Evolutionary conservation across 2,113 vertebrate genomes (phyloP), one percentile per base, ranked within the genome.

Genomic region (Anoura caudifer): DNA sequence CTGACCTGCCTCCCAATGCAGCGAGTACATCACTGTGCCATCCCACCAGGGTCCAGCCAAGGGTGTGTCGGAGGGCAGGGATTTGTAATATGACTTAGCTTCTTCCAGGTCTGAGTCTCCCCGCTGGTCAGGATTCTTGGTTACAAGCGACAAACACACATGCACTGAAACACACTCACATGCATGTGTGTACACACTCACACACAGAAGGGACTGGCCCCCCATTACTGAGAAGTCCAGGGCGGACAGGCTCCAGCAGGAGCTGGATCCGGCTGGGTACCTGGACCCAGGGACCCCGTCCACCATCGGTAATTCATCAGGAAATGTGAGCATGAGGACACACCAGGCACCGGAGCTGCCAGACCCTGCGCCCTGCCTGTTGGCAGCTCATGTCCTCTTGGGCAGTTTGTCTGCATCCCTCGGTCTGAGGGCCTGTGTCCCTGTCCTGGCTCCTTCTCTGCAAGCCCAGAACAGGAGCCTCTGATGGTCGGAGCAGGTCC

Each of bases 181-280:
- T 0, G 31, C 20, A 2, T 2, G 4, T 11, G 3, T n/a, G 1
- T 0, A 1, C 41, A 15, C 36, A 3, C 8, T 5, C 14, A 20
- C 85, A 38, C 17, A 6, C 2, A 38, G n/a, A 33, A 6, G 28
- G 33, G 56, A 2, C 0, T 45, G 63, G 33, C 24, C 73, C 43
- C 43, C 0, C 11, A 14, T 41, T 22, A 22, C 45, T 16, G 50
- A 41, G 24, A 81, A 28, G 56, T 50, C 12, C 59, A 41, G 9
- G 31, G 47, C 31, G 15, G 12, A 15, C 43, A n/a, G 80, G 28
- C 14, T 45, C 36, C 41, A 16, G 4, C 56, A 33, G 33, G 5
- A 41, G 45, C 33, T 56, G 45, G 75, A 38, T 63, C 50, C 19
- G 5, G 52, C 52, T 16, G 9, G 63, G 13, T 28, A 13, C 38